These are phyloP conservation scores for Magallana gigas DNA, from an alignment of 1,140 invertebrate species.

Conservation along the genomic window DNA sequence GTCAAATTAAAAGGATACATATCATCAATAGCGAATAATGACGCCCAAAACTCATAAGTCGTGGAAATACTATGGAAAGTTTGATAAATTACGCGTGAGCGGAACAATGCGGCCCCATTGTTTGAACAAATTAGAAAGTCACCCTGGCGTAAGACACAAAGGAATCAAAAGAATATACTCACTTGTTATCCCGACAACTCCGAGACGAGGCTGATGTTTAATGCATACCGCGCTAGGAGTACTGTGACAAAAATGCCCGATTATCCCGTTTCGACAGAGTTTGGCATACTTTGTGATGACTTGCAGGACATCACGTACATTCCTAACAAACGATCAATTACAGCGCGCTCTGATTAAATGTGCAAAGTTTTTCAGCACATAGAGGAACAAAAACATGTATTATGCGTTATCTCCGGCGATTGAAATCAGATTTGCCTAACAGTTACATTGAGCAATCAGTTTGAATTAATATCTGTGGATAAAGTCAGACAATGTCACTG, in stretches of 20 bases:
- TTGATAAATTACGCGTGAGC: no score
- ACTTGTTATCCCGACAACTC: neutral
- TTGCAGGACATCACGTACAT: constrained; percentile 32
- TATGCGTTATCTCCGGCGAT: neutral
- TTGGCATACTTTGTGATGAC: neutral
- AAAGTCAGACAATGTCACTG: constrained; percentile 14
- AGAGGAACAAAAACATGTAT: constrained; percentile 15
- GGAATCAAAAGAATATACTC: neutral
- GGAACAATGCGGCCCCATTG: no score
- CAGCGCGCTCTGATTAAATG: constrained; percentile 3
- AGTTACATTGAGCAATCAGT: constrained; percentile 6
- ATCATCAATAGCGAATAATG: no score
- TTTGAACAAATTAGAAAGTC: no score
- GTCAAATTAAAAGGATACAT: no score
- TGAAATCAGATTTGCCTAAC: constrained; percentile 27
- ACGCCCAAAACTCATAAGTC: no score
- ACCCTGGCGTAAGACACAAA: neutral
- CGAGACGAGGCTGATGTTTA: neutral
- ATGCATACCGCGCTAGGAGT: neutral
- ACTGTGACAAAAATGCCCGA: constrained; percentile 18
- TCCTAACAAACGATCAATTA: constrained; percentile 28
- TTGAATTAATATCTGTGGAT: constrained; percentile 8
- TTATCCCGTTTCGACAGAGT: neutral
- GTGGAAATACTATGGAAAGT: no score
- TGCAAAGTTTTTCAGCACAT: neutral